Evolutionary conservation across 2,113 vertebrate species (phyloP).

Genomic region (Uria aalge): DNA sequence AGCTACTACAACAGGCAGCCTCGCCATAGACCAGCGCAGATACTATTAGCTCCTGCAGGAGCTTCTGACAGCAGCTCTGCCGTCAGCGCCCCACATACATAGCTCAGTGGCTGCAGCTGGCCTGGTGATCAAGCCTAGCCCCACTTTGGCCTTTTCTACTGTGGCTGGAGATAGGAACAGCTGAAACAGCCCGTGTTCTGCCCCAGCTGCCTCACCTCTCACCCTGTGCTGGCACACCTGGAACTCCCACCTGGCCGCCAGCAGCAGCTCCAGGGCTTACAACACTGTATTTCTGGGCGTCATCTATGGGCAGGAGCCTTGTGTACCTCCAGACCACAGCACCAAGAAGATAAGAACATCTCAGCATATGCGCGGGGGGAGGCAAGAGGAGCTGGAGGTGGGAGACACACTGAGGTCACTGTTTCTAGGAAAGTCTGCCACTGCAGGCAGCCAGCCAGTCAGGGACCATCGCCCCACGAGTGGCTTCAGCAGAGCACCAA

Average conservation of each 20-base stretch:
- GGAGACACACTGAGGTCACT: not conserved
- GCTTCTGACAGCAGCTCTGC: not conserved
- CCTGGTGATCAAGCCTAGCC: rapidly evolving
- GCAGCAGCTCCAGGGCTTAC: not conserved
- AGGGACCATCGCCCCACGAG: rapidly evolving
- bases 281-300: not conserved
- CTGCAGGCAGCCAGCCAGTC: not conserved
- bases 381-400: not conserved
- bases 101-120: not conserved
- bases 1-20: not conserved
- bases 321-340: not conserved
- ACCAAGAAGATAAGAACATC: not conserved
- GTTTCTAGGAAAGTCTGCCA: not conserved
- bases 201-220: not conserved
- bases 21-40: rapidly evolving
- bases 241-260: not conserved
- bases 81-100: rapidly evolving
- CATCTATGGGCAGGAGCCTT: not conserved
- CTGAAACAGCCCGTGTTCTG: not conserved
- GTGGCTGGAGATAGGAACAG: not conserved
- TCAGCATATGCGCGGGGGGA: rapidly evolving
- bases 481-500: not conserved
- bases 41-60: not conserved
- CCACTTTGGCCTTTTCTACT: not conserved
- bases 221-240: not conserved